Conservation (phyloP, 2,797 vertebrate genomes). For the Rhynchonycteris naso region DNA sequence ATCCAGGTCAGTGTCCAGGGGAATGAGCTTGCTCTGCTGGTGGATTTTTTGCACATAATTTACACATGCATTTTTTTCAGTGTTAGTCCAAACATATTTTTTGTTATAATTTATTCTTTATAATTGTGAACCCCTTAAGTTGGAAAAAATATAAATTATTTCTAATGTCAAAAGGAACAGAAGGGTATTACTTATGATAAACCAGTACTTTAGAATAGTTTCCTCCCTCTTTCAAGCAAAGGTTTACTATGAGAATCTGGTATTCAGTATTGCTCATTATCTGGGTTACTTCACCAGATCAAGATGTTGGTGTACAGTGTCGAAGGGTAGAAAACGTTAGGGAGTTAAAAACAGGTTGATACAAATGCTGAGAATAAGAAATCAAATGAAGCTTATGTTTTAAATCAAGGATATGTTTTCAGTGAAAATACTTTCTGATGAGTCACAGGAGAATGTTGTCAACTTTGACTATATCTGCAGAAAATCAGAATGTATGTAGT, state of each 20-base stretch:
- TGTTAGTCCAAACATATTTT: neutral
- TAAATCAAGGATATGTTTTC: slow-evolving; percentile 76
- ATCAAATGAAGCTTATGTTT: slow-evolving; percentile 64
- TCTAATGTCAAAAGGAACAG: neutral
- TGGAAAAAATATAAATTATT: neutral
- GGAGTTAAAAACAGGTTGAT: slow-evolving; percentile 67
- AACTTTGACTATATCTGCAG: slow-evolving; percentile 63
- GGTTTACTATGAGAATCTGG: neutral
- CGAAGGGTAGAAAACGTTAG: slow-evolving; percentile 57
- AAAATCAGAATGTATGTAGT: slow-evolving; percentile 67
- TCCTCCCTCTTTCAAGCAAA: slow-evolving; percentile 11
- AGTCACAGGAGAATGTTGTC: slow-evolving; percentile 70
- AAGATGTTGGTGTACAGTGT: slow-evolving; percentile 44
- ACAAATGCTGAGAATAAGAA: slow-evolving; percentile 62
- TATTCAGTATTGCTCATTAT: slow-evolving; percentile 33
- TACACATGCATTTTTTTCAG: neutral
- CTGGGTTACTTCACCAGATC: slow-evolving; percentile 37
- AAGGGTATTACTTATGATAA: slow-evolving; percentile 60
- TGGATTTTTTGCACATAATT: slow-evolving; percentile 22
- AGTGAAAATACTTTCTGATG: slow-evolving; percentile 76
- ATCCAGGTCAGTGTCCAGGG: neutral
- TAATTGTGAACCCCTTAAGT: slow-evolving; percentile 31
- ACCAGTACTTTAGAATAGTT: slow-evolving; percentile 20
- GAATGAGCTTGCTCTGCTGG: neutral
- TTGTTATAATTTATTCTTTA: slow-evolving; percentile 38